phyloP scores from a whole-genome alignment of 2,888 invertebrate species.

The Tenodera sinensis region DNA sequence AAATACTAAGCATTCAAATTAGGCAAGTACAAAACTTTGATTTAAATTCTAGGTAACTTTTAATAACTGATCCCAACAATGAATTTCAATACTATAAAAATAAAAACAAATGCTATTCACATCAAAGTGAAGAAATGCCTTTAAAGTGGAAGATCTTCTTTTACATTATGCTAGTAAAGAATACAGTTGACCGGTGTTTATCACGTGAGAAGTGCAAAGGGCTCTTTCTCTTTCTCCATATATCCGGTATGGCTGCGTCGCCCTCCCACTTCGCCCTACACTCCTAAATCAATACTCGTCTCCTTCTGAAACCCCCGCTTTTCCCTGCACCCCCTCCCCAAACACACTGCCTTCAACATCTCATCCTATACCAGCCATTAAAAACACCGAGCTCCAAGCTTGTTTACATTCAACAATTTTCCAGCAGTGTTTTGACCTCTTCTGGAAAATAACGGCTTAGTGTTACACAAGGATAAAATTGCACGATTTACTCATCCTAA shows the following conservation, averaged over 20 bases:
- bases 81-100: no score
- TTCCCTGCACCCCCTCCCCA: not conserved
- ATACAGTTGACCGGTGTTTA: not conserved
- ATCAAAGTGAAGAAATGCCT: no score
- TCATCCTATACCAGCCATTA: conserved; percentile 5
- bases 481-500: no score
- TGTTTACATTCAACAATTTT: not conserved
- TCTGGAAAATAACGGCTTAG: not conserved
- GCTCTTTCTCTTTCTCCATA: not conserved
- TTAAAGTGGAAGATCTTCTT: no score
- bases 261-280: not conserved
- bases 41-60: no score
- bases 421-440: not conserved
- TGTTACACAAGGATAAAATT: no score
- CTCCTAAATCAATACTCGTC: conserved; percentile 16
- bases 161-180: no score
- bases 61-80: no score
- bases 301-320: not conserved
- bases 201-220: not conserved
- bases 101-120: no score
- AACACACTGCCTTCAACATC: not conserved
- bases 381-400: not conserved
- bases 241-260: not conserved
- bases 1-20: no score
- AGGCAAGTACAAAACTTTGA: no score